Evolutionary conservation across 2,888 invertebrate species (phyloP).

Genomic region (Brenthis daphne): DNA sequence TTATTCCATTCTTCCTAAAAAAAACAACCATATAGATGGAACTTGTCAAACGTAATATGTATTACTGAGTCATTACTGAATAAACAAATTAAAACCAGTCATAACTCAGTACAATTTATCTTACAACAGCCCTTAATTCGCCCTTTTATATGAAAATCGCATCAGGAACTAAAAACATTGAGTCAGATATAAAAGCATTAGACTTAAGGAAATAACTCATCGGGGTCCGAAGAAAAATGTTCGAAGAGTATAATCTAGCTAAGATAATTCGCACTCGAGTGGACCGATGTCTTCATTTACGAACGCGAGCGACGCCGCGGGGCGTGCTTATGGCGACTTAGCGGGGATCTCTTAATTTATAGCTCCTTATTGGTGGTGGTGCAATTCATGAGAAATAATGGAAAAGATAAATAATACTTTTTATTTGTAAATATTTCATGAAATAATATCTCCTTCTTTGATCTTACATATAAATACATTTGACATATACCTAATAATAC

Average conservation of each 20-base stretch:
- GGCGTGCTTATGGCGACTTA: constrained; percentile 78
- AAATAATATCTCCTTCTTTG: no score
- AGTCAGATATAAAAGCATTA: constrained; percentile 30
- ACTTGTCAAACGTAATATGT: no score
- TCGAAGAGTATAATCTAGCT: constrained; percentile 63
- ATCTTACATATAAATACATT: no score
- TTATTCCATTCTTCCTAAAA: no score
- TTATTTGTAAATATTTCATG: no score
- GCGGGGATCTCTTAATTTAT: constrained; percentile 81
- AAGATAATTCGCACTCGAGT: constrained; percentile 74
- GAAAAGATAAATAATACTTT: background rate
- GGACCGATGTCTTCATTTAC: constrained; percentile 67
- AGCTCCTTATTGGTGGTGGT: constrained; percentile 57
- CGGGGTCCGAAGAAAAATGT: constrained; percentile 55
- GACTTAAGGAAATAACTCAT: constrained; percentile 39
- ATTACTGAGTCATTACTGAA: background rate
- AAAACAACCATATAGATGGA: no score
- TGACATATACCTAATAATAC: no score
- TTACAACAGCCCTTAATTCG: background rate
- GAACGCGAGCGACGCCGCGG: constrained; percentile 68
- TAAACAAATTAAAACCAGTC: background rate
- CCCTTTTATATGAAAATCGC: constrained; percentile 11
- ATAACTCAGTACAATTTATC: constrained; percentile 2
- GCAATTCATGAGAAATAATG: constrained; percentile 31
- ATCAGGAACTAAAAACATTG: constrained; percentile 2